Evolutionary conservation across 2,113 vertebrate genomes (phyloP).

Genomic region (Psittacula cyanocephala): DNA sequence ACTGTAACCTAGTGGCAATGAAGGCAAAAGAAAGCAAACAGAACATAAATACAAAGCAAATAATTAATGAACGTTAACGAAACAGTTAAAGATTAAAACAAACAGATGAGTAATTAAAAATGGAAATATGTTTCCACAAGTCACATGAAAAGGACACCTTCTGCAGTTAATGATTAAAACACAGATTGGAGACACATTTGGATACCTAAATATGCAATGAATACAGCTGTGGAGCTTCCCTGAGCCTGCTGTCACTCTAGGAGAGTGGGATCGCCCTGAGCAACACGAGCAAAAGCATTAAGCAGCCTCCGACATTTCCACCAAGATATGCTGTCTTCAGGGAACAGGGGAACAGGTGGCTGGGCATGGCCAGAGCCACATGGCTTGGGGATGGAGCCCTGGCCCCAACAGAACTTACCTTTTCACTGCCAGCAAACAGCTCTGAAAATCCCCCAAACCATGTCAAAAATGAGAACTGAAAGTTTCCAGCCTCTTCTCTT

Average conservation of each 20-base stretch:
- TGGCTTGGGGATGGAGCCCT: not conserved
- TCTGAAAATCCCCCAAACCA: not conserved
- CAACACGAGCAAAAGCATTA: rapidly evolving
- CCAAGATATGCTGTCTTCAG: not conserved
- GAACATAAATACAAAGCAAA: conserved; percentile 20
- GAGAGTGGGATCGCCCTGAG: not conserved
- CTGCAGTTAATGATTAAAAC: not conserved
- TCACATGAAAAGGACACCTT: not conserved
- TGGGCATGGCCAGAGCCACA: rapidly evolving
- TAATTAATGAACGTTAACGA: not conserved
- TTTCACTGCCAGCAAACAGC: not conserved
- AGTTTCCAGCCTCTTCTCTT: not conserved
- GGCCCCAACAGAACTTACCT: not conserved
- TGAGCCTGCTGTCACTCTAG: rapidly evolving
- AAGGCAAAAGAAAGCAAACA: conserved; percentile 70
- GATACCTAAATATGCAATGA: rapidly evolving
- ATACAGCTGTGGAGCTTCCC: not conserved
- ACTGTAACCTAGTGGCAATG: conserved; percentile 64
- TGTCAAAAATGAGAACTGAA: not conserved
- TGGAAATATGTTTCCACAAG: not conserved
- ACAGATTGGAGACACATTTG: rapidly evolving
- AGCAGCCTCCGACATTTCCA: not conserved
- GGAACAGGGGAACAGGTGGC: not conserved
- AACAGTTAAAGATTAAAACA: not conserved
- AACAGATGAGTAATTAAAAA: not conserved